Evolutionary conservation across 2,113 vertebrate genomes (phyloP).

Genomic region (Chunga burmeisteri): DNA sequence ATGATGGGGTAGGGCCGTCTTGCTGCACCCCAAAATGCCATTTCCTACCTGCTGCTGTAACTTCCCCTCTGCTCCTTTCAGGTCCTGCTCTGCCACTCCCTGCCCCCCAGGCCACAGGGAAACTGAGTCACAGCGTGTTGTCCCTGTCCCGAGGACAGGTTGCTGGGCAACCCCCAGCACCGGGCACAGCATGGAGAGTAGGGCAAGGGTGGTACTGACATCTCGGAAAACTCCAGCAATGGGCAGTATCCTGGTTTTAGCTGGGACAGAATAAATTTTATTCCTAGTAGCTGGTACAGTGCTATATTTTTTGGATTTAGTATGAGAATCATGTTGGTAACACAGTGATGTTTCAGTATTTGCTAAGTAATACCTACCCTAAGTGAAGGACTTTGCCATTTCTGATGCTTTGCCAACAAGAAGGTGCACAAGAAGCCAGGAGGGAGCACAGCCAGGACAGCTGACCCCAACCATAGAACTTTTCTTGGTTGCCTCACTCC

Average conservation of each 20-base stretch:
- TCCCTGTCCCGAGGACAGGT: rapidly evolving
- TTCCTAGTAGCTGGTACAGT: no score
- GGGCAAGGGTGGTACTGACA: not conserved
- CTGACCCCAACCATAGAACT: no score
- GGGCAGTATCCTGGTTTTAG: no score
- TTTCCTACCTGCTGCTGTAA: conserved; percentile 20
- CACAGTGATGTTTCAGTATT: no score
- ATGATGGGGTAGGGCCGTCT: not conserved
- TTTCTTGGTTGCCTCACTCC: not conserved
- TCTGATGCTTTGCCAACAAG: no score
- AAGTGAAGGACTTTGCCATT: no score
- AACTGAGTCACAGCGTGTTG: not conserved
- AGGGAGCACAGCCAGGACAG: no score
- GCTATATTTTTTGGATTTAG: no score
- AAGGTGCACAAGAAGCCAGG: no score
- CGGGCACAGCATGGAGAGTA: rapidly evolving
- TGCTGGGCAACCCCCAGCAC: not conserved
- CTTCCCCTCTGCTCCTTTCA: not conserved
- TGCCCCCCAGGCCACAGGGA: not conserved
- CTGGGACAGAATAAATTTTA: no score
- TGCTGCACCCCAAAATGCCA: not conserved
- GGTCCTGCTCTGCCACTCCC: not conserved
- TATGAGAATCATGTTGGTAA: no score
- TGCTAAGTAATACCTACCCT: no score
- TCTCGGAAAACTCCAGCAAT: rapidly evolving